Evolutionary conservation across 2,888 invertebrate genomes (phyloP).

Genomic region (Dryomyza anilis): DNA sequence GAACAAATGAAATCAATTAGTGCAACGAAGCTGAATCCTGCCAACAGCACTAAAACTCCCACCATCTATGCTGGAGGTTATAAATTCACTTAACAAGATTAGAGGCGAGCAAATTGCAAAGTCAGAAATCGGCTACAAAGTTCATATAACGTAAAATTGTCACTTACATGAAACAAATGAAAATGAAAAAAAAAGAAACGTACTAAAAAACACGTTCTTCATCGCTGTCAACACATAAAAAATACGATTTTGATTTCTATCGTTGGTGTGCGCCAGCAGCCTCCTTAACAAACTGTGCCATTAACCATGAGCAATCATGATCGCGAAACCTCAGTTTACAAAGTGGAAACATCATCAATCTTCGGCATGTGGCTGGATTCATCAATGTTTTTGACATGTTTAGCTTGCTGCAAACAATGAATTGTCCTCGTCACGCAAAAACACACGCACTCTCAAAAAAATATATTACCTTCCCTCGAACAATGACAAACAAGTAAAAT

Average conservation of each 20-base stretch:
- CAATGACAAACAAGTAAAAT: neutral
- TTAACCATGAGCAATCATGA: slow-evolving; percentile 21
- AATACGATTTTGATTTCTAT: neutral
- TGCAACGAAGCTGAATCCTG: slow-evolving; percentile 8
- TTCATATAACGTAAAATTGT: neutral
- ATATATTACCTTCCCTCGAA: slow-evolving; percentile 13
- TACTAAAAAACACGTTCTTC: neutral
- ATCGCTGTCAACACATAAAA: too few species aligned
- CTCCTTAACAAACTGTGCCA: neutral
- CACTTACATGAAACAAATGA: too few species aligned
- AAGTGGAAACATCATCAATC: slow-evolving; percentile 46
- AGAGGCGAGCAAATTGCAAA: too few species aligned
- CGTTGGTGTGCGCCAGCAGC: neutral
- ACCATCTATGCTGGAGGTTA: neutral
- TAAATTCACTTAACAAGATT: slow-evolving; percentile 6
- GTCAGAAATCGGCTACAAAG: neutral
- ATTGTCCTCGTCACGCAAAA: neutral
- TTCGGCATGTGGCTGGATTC: slow-evolving; percentile 46
- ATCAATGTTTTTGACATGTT: slow-evolving; percentile 50
- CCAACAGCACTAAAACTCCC: too few species aligned
- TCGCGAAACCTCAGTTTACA: too few species aligned
- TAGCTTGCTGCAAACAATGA: slow-evolving; percentile 27
- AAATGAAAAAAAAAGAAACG: too few species aligned
- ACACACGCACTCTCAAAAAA: slow-evolving; percentile 14
- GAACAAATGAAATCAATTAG: slow-evolving; percentile 27